Conservation (phyloP, 2,888 invertebrate genomes). For the Apamea anceps region DNA sequence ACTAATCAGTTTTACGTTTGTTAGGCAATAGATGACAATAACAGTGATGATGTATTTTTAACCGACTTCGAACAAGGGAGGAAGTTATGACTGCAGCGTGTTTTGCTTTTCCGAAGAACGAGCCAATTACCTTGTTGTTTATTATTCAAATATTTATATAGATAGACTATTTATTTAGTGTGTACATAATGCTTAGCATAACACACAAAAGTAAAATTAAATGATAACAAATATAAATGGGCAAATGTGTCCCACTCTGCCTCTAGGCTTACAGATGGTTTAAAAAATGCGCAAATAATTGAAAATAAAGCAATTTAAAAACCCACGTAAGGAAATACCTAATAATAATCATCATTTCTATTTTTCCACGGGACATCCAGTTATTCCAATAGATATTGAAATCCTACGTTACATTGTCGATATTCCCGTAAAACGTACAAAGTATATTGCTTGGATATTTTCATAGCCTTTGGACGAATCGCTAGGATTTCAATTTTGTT, state of each 20-base stretch:
- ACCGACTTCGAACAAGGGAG: background rate
- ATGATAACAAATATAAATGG: background rate
- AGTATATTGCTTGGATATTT: conserved; percentile 37
- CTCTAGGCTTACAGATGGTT: background rate
- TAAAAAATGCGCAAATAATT: background rate
- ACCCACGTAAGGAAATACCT: background rate
- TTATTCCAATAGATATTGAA: background rate
- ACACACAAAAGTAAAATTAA: background rate
- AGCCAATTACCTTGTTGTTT: too few relatives aligned
- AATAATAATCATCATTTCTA: background rate
- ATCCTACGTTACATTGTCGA: background rate
- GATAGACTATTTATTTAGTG: too few relatives aligned
- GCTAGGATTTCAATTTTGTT: conserved; percentile 39
- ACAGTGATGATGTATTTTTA: background rate
- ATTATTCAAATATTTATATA: too few relatives aligned
- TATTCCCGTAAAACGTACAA: conserved; percentile 22
- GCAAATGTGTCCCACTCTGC: background rate
- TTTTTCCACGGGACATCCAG: background rate
- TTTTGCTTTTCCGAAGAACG: background rate
- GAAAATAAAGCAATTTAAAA: background rate
- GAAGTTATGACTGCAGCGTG: background rate
- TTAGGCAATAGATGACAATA: background rate
- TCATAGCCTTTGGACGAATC: conserved; percentile 26
- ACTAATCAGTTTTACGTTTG: background rate
- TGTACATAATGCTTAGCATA: background rate